These are phyloP conservation scores for Diplosoma virens DNA, from an alignment of 23 tunicate genomes.

Conservation along the genomic window DNA sequence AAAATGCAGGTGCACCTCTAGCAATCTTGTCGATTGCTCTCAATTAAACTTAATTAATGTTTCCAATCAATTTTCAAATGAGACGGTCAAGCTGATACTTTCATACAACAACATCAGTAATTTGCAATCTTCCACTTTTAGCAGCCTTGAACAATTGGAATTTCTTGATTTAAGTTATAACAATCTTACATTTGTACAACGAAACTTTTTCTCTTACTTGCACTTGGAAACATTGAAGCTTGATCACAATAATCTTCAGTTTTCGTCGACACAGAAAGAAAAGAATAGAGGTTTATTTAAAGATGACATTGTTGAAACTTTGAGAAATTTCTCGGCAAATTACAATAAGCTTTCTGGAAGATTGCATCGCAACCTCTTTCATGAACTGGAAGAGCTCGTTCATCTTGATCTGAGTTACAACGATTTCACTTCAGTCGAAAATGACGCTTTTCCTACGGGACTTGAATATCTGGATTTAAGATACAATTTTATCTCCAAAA, in stretches of 20 bases:
- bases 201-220: neutral
- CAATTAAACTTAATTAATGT: too few species aligned
- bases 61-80: too few species aligned
- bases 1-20: too few species aligned
- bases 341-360: neutral
- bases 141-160: neutral
- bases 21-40: too few species aligned
- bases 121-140: neutral
- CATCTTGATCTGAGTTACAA: neutral
- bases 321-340: neutral
- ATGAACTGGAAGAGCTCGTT: neutral
- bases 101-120: neutral
- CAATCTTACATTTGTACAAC: neutral
- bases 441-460: neutral
- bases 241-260: neutral
- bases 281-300: too few species aligned
- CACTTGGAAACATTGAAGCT: neutral
- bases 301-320: neutral
- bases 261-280: too few species aligned
- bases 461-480: neutral
- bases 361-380: neutral
- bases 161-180: neutral
- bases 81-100: too few species aligned
- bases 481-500: neutral
- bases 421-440: neutral